Percentiles rank a stretch among this genome's conserved stretches.
These are phyloP conservation scores for Limnephilus lunatus DNA, from an alignment of 2,888 invertebrate species.

Conservation along the genomic window DNA sequence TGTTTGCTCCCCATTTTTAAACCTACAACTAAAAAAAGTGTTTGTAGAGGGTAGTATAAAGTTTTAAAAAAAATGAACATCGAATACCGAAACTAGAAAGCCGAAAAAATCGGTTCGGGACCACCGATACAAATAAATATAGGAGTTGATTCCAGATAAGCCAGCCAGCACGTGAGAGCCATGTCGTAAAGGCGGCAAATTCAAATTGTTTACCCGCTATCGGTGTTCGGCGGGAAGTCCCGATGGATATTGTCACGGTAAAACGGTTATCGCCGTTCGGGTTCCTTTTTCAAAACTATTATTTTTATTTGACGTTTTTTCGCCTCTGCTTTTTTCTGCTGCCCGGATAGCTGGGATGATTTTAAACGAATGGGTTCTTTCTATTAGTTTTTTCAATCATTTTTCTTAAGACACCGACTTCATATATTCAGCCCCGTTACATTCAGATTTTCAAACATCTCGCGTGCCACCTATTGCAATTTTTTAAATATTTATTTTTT, in stretches of 20 bases:
- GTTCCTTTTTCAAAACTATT: constrained; percentile 41
- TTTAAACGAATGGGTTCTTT: background rate
- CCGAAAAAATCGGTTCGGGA: constrained; percentile 45
- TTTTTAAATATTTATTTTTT: too few relatives aligned
- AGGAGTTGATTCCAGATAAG: constrained; percentile 64
- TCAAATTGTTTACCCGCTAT: constrained; percentile 63
- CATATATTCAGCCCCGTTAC: too few relatives aligned
- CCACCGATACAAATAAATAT: constrained; percentile 65
- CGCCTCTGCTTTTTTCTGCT: background rate
- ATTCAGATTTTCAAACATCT: too few relatives aligned
- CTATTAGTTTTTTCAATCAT: background rate
- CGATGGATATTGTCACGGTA: constrained; percentile 53
- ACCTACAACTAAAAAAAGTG: background rate
- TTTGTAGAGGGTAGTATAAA: background rate
- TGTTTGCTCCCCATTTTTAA: background rate
- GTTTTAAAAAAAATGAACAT: background rate
- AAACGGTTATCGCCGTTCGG: constrained; percentile 50
- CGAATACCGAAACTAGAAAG: background rate
- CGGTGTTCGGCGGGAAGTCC: constrained; percentile 55
- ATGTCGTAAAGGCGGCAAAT: constrained; percentile 62
- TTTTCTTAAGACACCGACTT: too few relatives aligned
- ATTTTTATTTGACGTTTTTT: constrained; percentile 27
- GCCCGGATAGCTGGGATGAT: background rate
- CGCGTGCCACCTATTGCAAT: too few relatives aligned
- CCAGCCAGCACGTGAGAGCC: constrained; percentile 62